These are phyloP conservation scores for Apogon hyalosoma DNA, from an alignment of 2,797 vertebrate species.

Conservation along the genomic window DNA sequence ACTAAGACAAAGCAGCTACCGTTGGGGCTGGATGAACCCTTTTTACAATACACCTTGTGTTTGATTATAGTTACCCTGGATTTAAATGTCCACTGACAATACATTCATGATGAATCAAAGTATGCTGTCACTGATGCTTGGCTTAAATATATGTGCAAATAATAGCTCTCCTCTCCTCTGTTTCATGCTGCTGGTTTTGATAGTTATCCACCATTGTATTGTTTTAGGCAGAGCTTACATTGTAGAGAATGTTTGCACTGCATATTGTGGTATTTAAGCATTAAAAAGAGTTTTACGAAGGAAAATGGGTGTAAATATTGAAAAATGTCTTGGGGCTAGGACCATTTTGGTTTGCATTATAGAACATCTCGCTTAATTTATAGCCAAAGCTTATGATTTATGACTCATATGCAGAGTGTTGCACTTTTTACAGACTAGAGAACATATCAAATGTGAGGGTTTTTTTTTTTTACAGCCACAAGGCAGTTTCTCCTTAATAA, in stretches of 20 bases:
- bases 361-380: slow-evolving; percentile 3
- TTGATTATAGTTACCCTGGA: slow-evolving; percentile 58
- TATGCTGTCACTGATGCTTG: slow-evolving; percentile 39
- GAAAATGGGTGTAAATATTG: neutral
- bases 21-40: slow-evolving; percentile 35
- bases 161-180: slow-evolving; percentile 12
- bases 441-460: too few species aligned
- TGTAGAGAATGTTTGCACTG: neutral
- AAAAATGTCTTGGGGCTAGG: neutral
- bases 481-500: too few species aligned
- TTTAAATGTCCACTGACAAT: slow-evolving; percentile 65
- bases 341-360: neutral
- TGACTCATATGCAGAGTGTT: too few species aligned
- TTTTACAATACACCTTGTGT: slow-evolving; percentile 35
- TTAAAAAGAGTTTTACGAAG: slow-evolving; percentile 1
- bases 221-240: slow-evolving; percentile 25
- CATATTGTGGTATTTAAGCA: slow-evolving; percentile 25
- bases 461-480: too few species aligned
- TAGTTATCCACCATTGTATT: slow-evolving; percentile 25
- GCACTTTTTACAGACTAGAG: too few species aligned
- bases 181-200: slow-evolving; percentile 27
- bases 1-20: slow-evolving; percentile 69
- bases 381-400: neutral
- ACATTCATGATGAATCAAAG: slow-evolving; percentile 64
- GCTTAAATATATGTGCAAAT: slow-evolving; percentile 51